Evolutionary conservation across 1,140 invertebrate genomes (phyloP).

Genomic region (Caenorhabditis briggsae): DNA sequence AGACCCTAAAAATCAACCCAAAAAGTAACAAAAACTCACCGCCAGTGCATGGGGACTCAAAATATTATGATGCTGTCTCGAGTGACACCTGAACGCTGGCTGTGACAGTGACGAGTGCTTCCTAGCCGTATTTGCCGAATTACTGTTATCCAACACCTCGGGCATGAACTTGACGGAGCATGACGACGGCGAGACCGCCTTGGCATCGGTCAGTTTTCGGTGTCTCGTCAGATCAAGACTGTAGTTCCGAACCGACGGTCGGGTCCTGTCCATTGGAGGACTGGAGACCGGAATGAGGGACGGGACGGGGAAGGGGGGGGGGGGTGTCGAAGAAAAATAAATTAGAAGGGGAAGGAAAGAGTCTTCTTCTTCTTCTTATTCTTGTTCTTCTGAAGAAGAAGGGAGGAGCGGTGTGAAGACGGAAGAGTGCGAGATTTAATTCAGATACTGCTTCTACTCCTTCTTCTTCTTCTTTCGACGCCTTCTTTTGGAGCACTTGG

Average conservation of each 20-base stretch:
- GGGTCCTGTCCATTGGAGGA: background rate
- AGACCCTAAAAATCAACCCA: background rate
- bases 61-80: conserved; percentile 60
- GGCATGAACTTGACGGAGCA: conserved; percentile 44
- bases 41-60: conserved; percentile 58
- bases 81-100: conserved; percentile 42
- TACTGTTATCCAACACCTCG: background rate
- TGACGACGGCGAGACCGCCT: conserved; percentile 28
- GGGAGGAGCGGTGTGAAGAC: background rate
- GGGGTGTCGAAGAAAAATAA: background rate
- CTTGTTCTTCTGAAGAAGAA: background rate
- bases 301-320: background rate
- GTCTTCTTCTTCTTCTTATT: background rate
- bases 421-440: conserved; percentile 51
- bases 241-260: conserved; percentile 40
- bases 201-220: conserved; percentile 14
- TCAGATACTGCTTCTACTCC: conserved; percentile 53
- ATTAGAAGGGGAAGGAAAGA: background rate
- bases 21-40: conserved; percentile 41
- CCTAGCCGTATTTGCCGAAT: background rate
- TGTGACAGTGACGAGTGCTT: conserved; percentile 40
- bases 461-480: conserved; percentile 13
- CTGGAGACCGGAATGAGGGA: background rate
- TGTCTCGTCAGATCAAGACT: conserved; percentile 42
- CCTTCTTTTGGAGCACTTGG: conserved; percentile 16